Evolutionary conservation across 2,888 invertebrate species (phyloP), one percentile per base, ranked within the genome.

Genomic region (Pediacus dermestoides): DNA sequence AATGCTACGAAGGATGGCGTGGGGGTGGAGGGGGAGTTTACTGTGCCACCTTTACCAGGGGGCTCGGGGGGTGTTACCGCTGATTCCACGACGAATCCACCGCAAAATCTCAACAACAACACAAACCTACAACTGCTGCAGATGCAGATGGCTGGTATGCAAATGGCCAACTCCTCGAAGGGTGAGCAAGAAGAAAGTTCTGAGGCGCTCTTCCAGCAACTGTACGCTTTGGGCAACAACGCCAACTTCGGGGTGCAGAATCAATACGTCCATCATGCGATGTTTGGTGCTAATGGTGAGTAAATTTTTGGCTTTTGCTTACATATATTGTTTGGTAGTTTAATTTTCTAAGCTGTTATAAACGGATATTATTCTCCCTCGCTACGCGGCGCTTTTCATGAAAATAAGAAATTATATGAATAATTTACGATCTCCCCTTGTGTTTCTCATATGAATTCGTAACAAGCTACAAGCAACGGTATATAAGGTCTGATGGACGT

Each of bases 191-290:
- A 66, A 32, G 63, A 66, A 46, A 68, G 64, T 52, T 64, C 68
- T 39, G 72, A 72, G 59, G 73, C 75, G 43, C 71, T 78, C 64
- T 74, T 78, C 62, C 78, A 78, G 61, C 74, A 76, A 54, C 67
- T 73, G 44, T 74, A 73, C 61, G 68, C 70, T 2, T 57, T 73
- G 46, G 71, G 71, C 46, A 71, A 64, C 66, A 70, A 62, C 64
- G 71, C 63, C 67, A 68, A 60, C 70, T 68, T 70, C 67, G 68
- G 71, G 63, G 58, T 63, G 34, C 68, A 69, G 54, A 70, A 70
- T 57, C 71, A 74, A 55, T 74, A 76, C 61, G 70, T 80, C 58
- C 78, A 77, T 55, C 77, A 77, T 43, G 75, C 74, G 49, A 74
- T 76, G 72, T 75, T 74, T 61, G 71, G 72, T 56, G 71, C 73